Conservation (phyloP, 2,113 vertebrate genomes). For the Pelobates fuscus region DNA sequence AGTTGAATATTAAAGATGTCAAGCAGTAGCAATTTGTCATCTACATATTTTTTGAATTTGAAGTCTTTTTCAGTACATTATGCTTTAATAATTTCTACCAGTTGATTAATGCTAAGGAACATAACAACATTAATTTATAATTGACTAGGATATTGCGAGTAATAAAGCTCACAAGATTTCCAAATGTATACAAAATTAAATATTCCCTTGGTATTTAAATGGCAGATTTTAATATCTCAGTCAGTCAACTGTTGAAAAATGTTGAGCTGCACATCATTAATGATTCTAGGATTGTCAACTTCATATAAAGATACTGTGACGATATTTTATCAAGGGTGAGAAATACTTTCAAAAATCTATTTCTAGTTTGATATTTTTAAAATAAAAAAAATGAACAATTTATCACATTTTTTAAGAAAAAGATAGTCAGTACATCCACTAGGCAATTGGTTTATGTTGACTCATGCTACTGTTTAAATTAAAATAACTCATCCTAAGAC, state of each 20-base stretch:
- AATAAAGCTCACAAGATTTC: constrained; percentile 8
- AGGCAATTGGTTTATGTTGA: not conserved
- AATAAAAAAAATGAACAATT: not conserved
- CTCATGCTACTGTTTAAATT: not conserved
- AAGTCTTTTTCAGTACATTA: constrained; percentile 16
- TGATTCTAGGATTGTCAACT: not conserved
- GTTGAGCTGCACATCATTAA: constrained; percentile 19
- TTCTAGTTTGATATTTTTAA: too few relatives aligned
- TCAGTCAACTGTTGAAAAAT: constrained; percentile 4
- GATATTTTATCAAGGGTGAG: constrained; percentile 13
- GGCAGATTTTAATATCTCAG: constrained; percentile 27
- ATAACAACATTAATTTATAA: constrained; percentile 15
- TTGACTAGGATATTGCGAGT: constrained; percentile 28
- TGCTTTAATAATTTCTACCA: constrained; percentile 3
- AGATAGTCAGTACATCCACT: not conserved
- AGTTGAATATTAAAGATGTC: not conserved
- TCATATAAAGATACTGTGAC: not conserved
- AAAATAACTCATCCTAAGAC: not conserved
- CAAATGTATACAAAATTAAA: constrained; percentile 26
- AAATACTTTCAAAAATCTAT: too few relatives aligned
- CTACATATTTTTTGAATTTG: not conserved
- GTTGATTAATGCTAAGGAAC: constrained; percentile 1
- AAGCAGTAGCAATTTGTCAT: not conserved
- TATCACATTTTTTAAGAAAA: not conserved
- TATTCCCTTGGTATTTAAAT: constrained; percentile 17